Conservation (phyloP, 1,140 invertebrate genomes). For the Stenopsyche tienmushanensis region DNA sequence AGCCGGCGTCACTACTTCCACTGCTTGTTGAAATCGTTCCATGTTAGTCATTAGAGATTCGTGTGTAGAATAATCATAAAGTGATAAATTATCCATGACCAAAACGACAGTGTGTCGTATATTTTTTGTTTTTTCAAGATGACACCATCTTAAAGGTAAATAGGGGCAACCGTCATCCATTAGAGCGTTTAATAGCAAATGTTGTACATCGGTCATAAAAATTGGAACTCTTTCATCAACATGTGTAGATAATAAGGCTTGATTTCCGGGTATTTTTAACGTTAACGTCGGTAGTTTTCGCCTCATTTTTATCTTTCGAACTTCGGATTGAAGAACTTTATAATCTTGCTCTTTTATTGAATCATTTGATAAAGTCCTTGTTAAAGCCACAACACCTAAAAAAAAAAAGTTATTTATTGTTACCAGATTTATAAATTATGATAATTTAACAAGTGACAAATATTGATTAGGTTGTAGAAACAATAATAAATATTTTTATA, state of each 20-base stretch:
- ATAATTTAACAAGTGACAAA: too few species aligned
- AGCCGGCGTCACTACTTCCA: constrained; percentile 74
- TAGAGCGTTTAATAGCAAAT: constrained; percentile 76
- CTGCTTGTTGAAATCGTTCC: constrained; percentile 60
- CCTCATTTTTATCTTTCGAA: constrained; percentile 58
- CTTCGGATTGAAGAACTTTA: constrained; percentile 42
- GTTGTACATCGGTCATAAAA: constrained; percentile 78
- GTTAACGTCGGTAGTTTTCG: constrained; percentile 62
- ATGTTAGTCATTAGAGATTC: constrained; percentile 63
- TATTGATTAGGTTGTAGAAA: too few species aligned
- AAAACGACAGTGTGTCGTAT: constrained; percentile 71
- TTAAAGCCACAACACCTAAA: too few species aligned
- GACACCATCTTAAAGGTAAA: constrained; percentile 74
- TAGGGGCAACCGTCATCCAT: constrained; percentile 70
- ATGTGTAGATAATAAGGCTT: constrained; percentile 58
- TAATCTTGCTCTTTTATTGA: not conserved
- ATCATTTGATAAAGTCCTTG: too few species aligned
- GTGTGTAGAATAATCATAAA: constrained; percentile 70
- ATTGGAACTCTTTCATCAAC: constrained; percentile 68
- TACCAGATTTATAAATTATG: too few species aligned
- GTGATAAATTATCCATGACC: constrained; percentile 75
- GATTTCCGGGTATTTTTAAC: constrained; percentile 62
- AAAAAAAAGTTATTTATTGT: constrained; percentile 1
- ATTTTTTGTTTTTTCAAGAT: constrained; percentile 69
- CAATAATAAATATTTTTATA: too few species aligned